Conservation (phyloP, 2,113 vertebrate genomes). For the Caranx ignobilis region DNA sequence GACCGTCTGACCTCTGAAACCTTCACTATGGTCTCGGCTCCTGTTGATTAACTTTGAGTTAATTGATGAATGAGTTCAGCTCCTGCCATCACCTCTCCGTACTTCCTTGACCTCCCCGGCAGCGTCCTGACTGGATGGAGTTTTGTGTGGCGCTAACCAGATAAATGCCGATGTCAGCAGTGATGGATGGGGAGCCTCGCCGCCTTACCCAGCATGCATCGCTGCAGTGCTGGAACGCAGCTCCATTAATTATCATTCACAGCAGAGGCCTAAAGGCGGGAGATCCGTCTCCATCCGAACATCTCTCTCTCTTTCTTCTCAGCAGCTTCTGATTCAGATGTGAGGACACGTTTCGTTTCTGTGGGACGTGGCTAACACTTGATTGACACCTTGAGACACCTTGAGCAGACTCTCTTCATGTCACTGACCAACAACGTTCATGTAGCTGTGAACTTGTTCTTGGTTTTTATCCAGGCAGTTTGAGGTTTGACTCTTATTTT, state of each 20-base stretch:
- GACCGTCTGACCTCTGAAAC: neutral
- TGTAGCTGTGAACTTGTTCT: too few relatives aligned
- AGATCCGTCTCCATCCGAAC: conserved; percentile 42
- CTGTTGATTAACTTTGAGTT: neutral
- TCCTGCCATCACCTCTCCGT: neutral
- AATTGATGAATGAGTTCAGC: neutral
- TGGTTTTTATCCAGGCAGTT: too few relatives aligned
- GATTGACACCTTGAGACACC: too few relatives aligned
- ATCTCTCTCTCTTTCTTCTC: neutral
- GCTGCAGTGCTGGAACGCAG: conserved; percentile 32
- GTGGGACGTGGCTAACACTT: too few relatives aligned
- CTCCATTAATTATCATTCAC: conserved; percentile 70
- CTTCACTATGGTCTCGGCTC: neutral
- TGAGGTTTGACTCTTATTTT: too few relatives aligned
- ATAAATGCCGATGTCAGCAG: conserved; percentile 57
- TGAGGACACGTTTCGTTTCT: too few relatives aligned
- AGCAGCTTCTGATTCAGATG: neutral
- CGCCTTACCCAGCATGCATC: conserved; percentile 67
- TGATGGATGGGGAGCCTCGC: conserved; percentile 62
- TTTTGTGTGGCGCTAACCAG: conserved; percentile 38
- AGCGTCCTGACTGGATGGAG: conserved; percentile 31
- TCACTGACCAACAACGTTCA: too few relatives aligned
- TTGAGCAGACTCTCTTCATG: too few relatives aligned
- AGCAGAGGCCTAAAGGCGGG: conserved; percentile 46
- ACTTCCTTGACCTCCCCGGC: conserved; percentile 38